Conservation (phyloP, 2,797 vertebrate genomes). For the Tolypeutes matacus region DNA sequence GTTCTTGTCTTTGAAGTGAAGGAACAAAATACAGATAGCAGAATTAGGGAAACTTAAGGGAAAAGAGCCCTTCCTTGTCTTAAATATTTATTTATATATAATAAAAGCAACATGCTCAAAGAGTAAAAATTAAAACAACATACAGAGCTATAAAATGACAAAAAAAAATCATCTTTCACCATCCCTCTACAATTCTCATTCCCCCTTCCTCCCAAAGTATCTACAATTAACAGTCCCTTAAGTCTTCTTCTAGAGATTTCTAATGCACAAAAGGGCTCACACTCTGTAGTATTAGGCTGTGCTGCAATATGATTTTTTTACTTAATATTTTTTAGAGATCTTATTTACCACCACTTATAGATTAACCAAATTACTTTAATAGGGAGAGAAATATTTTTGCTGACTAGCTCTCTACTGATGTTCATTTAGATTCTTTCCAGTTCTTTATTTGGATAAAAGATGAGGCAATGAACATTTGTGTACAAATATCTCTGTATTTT, state of each 20-base stretch:
- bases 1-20: constrained; percentile 40
- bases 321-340: not conserved
- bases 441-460: constrained; percentile 51
- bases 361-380: not conserved
- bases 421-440: constrained; percentile 30
- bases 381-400: not conserved
- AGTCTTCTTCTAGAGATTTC: not conserved
- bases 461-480: not conserved
- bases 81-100: constrained; percentile 19
- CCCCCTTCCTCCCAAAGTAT: not conserved
- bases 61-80: not conserved
- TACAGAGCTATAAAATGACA: not conserved
- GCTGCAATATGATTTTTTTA: no score
- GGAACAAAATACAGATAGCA: constrained; percentile 20
- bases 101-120: constrained; percentile 36
- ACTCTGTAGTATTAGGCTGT: no score
- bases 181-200: not conserved
- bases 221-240: not conserved
- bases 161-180: constrained; percentile 31
- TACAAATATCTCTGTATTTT: not conserved
- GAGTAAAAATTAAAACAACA: constrained; percentile 22
- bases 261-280: no score
- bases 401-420: not conserved
- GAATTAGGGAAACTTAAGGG: not conserved
- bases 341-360: constrained; percentile 2